These are phyloP conservation scores for Gorsachius goisagi DNA, from an alignment of 2,113 vertebrate species.

Conservation along the genomic window DNA sequence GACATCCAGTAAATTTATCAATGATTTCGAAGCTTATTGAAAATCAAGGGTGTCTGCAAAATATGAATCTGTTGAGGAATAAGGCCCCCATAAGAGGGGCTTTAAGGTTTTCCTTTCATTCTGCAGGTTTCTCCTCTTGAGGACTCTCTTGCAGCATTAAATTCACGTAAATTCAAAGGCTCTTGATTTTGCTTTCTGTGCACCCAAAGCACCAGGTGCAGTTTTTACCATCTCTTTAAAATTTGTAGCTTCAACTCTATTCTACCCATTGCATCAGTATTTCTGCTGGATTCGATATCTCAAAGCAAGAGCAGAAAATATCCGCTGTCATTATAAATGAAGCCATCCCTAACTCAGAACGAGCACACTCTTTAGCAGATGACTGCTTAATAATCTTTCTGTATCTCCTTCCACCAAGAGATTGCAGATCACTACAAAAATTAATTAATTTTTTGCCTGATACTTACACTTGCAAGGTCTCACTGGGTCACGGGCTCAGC, in stretches of 20 bases:
- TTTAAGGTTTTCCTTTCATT: neutral
- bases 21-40: neutral
- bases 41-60: neutral
- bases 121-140: neutral
- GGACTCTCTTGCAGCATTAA: neutral
- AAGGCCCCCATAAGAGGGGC: neutral
- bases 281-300: neutral
- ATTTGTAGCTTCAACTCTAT: neutral
- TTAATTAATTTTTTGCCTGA: neutral
- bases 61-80: neutral
- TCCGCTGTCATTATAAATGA: accelerated
- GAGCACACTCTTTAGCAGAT: neutral
- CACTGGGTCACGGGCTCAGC: neutral
- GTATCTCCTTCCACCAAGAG: neutral
- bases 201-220: neutral
- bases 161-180: neutral
- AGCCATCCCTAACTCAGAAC: neutral
- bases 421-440: neutral
- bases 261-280: neutral
- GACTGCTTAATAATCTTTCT: neutral
- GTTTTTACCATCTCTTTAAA: neutral
- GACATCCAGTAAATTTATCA: neutral
- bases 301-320: neutral
- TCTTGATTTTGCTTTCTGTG: neutral
- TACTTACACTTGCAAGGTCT: neutral